A percentile compares a stretch with the other conserved stretches of the same genome.
Evolutionary conservation across 1,140 invertebrate genomes (phyloP).

Genomic region (Temnothorax nylanderi): DNA sequence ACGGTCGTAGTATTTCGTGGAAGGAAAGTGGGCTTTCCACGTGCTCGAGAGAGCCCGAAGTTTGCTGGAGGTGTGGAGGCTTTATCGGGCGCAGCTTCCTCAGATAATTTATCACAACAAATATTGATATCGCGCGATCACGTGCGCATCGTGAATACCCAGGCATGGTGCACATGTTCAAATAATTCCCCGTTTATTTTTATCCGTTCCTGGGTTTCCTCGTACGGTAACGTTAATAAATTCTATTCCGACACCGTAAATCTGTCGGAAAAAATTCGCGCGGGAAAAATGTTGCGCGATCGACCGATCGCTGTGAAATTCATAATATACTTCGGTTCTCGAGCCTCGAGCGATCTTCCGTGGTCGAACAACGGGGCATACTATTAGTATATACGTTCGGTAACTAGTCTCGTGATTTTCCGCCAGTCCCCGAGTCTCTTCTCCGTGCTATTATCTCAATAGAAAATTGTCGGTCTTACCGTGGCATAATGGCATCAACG

Average conservation of each 20-base stretch:
- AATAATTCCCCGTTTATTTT: constrained; percentile 53
- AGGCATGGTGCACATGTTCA: constrained; percentile 22
- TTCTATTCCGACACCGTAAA: background rate
- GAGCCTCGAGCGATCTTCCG: constrained; percentile 44
- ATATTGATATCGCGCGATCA: constrained; percentile 53
- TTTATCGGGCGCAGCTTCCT: constrained; percentile 62
- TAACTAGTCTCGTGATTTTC: constrained; percentile 60
- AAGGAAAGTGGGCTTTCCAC: constrained; percentile 14
- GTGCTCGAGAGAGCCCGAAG: constrained; percentile 8
- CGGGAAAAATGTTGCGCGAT: constrained; percentile 15
- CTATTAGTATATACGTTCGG: constrained; percentile 63
- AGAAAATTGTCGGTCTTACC: constrained; percentile 62
- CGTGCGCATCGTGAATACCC: background rate
- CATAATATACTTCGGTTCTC: constrained; percentile 18
- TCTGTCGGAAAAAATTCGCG: constrained; percentile 10
- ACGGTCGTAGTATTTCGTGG: background rate
- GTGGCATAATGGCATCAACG: constrained; percentile 44
- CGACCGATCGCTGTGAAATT: constrained; percentile 38
- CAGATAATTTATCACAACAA: constrained; percentile 64
- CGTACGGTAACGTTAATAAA: constrained; percentile 23
- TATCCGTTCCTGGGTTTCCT: background rate
- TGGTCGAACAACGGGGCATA: constrained; percentile 51
- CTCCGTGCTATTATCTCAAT: constrained; percentile 63
- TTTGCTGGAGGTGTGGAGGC: constrained; percentile 33
- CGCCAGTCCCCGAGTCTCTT: constrained; percentile 27